A percentile compares a stretch with the other conserved stretches of the same genome.
These are phyloP conservation scores for Halichoerus grypus DNA, from an alignment of 2,113 vertebrate genomes.

Conservation along the genomic window DNA sequence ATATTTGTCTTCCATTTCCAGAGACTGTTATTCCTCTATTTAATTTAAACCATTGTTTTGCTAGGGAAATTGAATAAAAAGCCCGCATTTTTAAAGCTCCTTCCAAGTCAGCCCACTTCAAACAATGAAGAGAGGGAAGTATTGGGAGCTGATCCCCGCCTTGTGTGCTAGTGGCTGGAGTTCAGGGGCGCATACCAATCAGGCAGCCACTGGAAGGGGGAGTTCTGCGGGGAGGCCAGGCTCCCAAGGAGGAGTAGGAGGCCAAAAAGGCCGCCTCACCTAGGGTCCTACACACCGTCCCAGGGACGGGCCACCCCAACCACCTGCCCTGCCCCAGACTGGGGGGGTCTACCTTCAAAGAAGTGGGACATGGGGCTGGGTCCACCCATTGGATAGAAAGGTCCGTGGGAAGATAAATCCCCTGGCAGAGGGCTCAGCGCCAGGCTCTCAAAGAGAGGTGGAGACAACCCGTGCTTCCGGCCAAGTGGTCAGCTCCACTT, in stretches of 20 bases:
- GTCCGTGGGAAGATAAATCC: background rate
- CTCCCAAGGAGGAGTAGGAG: background rate
- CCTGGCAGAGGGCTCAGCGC: background rate
- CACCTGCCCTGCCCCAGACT: background rate
- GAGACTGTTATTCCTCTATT: constrained; percentile 1
- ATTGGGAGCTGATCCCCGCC: background rate
- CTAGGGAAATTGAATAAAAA: constrained; percentile 71
- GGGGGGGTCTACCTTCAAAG: too few species aligned
- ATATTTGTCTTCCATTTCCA: constrained; percentile 51
- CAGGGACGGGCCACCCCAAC: background rate
- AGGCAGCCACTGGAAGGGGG: background rate
- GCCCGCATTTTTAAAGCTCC: background rate
- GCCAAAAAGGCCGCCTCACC: fast-evolving
- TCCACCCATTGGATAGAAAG: background rate
- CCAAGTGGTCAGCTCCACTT: background rate
- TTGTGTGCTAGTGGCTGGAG: background rate
- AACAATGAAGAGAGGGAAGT: constrained; percentile 11
- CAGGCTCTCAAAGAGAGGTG: background rate
- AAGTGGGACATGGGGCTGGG: fast-evolving
- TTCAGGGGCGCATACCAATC: background rate
- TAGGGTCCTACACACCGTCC: fast-evolving
- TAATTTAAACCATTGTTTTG: constrained; percentile 76
- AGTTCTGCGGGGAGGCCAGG: background rate
- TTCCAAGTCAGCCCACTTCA: constrained; percentile 65
- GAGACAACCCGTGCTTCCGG: fast-evolving